A percentile compares a stretch with the other conserved stretches of the same genome.
Conservation (phyloP, 2,797 vertebrate species). For the Sternarchorhynchus goeldii region DNA sequence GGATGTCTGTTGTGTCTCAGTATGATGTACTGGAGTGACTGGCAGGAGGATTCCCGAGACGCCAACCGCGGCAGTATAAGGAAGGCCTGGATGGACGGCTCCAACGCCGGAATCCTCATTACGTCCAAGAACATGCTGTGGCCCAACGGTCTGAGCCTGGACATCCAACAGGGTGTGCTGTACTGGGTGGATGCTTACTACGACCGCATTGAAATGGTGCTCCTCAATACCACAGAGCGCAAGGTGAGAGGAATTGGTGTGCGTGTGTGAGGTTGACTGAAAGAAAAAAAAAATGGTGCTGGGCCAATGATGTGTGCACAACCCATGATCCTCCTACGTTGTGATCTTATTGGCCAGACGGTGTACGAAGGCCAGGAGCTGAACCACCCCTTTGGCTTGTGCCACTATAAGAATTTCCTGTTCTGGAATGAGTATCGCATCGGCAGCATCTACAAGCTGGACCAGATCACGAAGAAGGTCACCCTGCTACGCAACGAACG, state of each 20-base stretch:
- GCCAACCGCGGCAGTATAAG: constrained; percentile 95
- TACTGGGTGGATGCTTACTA: constrained; percentile 99
- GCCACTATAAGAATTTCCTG: constrained; percentile 83
- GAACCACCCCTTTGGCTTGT: constrained; percentile 85
- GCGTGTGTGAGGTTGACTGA: background rate
- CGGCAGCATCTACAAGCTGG: constrained; percentile 92
- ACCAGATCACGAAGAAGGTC: constrained; percentile 82
- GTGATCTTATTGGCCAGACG: constrained; percentile 72
- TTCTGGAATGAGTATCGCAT: constrained; percentile 89
- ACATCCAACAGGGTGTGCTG: constrained; percentile 87
- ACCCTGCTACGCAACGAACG: constrained; percentile 91
- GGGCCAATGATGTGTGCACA: background rate
- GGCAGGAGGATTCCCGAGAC: constrained; percentile 97
- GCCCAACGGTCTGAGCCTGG: constrained; percentile 95
- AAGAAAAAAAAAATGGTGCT: no score
- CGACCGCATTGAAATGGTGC: constrained; percentile 92
- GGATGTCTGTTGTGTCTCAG: constrained; percentile 65
- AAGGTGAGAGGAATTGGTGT: constrained; percentile 73
- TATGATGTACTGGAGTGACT: constrained; percentile 99
- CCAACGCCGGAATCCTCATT: constrained; percentile 88
- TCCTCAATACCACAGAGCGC: constrained; percentile 87
- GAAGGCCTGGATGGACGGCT: constrained; percentile 97
- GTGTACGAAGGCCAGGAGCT: constrained; percentile 91
- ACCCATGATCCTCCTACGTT: background rate
- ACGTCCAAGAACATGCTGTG: constrained; percentile 96